phyloP scores from a whole-genome alignment of 2,888 invertebrate genomes.

The Thera obeliscata region DNA sequence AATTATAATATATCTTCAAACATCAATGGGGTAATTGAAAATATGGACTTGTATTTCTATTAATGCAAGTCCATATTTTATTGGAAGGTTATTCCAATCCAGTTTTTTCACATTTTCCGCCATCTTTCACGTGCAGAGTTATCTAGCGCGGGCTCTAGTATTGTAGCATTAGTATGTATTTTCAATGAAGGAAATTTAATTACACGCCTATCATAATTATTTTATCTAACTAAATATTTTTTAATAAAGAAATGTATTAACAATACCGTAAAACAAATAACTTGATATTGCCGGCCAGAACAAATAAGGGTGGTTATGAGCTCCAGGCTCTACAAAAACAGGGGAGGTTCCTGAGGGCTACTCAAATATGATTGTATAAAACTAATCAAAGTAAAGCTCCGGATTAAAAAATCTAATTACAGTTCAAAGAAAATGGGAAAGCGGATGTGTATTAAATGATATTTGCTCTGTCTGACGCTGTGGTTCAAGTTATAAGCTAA shows the following conservation, averaged over 20 bases:
- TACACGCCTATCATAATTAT: too few species aligned
- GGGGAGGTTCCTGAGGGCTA: slow-evolving; percentile 21
- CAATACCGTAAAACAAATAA: not conserved
- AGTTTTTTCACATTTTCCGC: too few species aligned
- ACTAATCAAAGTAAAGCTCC: slow-evolving; percentile 39
- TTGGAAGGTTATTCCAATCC: too few species aligned
- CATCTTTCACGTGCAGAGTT: too few species aligned
- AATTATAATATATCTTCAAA: too few species aligned
- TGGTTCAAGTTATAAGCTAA: slow-evolving; percentile 40
- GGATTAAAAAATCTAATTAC: slow-evolving; percentile 46
- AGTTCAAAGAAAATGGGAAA: slow-evolving; percentile 54
- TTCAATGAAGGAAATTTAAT: too few species aligned
- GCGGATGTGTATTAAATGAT: slow-evolving; percentile 62
- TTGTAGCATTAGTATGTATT: too few species aligned
- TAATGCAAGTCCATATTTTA: too few species aligned
- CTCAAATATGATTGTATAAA: slow-evolving; percentile 28
- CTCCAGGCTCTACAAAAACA: slow-evolving; percentile 18
- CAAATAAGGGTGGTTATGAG: slow-evolving; percentile 17
- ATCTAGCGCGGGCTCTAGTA: too few species aligned
- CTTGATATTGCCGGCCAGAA: slow-evolving; percentile 25
- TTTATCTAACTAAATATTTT: not conserved
- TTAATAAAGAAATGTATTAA: not conserved
- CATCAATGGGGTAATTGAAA: too few species aligned
- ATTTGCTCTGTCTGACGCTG: slow-evolving; percentile 54
- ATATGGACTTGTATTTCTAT: too few species aligned